Base-by-base conservation (phyloP, 2,113 vertebrate species). In the Dunckerocampus dactyliophorus region DNA sequence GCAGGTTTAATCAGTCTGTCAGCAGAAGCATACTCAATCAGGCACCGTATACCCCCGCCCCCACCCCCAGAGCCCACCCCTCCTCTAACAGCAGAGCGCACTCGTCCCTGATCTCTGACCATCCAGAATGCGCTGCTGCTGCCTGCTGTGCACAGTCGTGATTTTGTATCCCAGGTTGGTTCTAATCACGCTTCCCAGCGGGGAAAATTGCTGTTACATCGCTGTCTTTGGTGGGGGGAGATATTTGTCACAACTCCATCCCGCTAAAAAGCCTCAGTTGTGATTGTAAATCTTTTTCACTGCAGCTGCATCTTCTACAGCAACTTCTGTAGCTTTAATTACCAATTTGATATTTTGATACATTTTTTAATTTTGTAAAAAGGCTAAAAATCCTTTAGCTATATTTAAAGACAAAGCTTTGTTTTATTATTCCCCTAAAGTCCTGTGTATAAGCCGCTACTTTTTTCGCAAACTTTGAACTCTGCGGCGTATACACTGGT, bases 21-120 rank as follows among this genome's bases (percentile, higher is more conserved):
- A 84, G 82, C 76, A 73, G 67, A 59, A 75, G 70, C 77, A 81
- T 71, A 87, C 78, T 82, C 78, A 80, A 74, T 82, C 79, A 81
- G 65, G 75, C 73, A 74, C 61, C 43, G 56, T 54, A 22, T 43
- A 54, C 59, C 17, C 22, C 46, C 39, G 8, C 55, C 48, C 13
- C 43, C 52, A 51, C 60, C 31, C 21, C 61, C 59, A 14, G 52
- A 34, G 55, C 48, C 37, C 54, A 53, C 48, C 24, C 17, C 47
- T 43, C 17, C 48, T 43, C 9, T 47, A 58, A 45, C 69, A 60
- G 24, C 67, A 70, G 9, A 69, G 67, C 65, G 43, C 69, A 42
- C 67, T 61, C 69, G 6, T 48, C 47, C 70, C 55, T 62, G 63
- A 72, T 78, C 57, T 70, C 65, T 71, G 58, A 74, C 65, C 79